Evolutionary conservation across 2,888 invertebrate species (phyloP).

Genomic region (Homarus gammarus): DNA sequence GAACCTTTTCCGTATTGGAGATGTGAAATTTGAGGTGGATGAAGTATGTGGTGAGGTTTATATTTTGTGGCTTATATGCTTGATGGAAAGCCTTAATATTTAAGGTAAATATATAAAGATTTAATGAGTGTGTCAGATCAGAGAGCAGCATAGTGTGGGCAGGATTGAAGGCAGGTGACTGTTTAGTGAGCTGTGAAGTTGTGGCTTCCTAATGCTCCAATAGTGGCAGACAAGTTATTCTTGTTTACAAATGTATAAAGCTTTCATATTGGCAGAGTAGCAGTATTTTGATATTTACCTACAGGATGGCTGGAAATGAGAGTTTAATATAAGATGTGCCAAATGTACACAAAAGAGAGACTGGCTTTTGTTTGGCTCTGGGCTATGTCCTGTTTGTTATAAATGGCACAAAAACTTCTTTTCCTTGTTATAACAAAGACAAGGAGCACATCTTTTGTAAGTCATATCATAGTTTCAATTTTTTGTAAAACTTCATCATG

Average conservation of each 20-base stretch:
- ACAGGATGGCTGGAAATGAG: conserved; percentile 45
- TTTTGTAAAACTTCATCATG: conserved; percentile 3
- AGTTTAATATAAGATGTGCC: conserved; percentile 50
- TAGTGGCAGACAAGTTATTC: conserved; percentile 59
- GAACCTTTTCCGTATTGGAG: not conserved
- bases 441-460: conserved; percentile 36
- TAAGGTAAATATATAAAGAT: not conserved
- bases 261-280: conserved; percentile 70
- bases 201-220: conserved; percentile 47
- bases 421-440: not conserved
- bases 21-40: not conserved
- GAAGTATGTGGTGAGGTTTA: not conserved
- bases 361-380: conserved; percentile 31
- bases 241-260: conserved; percentile 70
- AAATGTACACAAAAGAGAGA: conserved; percentile 55
- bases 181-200: conserved; percentile 42
- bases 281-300: conserved; percentile 67
- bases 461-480: conserved; percentile 31
- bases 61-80: not conserved
- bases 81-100: not conserved
- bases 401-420: conserved; percentile 21
- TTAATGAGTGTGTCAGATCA: not conserved
- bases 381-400: conserved; percentile 30
- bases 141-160: not conserved
- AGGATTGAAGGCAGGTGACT: not conserved